Base-by-base conservation (phyloP, 2,797 vertebrate species). In the Onychomys arenicola region DNA sequence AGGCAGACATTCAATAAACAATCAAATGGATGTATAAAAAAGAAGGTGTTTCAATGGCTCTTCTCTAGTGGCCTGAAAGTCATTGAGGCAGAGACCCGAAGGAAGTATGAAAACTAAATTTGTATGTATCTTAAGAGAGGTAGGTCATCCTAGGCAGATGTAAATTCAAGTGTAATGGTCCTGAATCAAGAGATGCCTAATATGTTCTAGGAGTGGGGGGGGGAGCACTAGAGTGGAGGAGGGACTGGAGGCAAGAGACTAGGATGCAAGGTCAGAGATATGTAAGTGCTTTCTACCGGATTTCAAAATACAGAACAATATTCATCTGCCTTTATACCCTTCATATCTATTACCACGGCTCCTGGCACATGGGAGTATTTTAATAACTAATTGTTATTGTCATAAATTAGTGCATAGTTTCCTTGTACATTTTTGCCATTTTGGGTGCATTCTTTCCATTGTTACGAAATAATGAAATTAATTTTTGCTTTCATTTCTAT, bases 401-500 rank as follows among this genome's bases (percentile, higher is more conserved):
- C 89, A 59, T 59, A 93, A 83, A 83, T 82, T 19, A 92, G 43
- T 49, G 21, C 10, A 92, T n/a, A 73, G 61, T 37, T 55, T 89
- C 46, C 19, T 90, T 89, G 76, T 75, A 9, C 8, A 6, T 95
- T 75, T 71, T 25, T 55, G 57, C n/a, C 32, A 65, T 89, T 81
- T 86, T n/a, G 43, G 55, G 2, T 81, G 21, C 3, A 49, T 77
- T 85, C 12, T 27, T 95, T 75, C 59, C 67, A 76, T 67, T 93
- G 37, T 37, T 82, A 86, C 21, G 27, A 89, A 96, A 52, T 69
- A 76, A 75, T 43, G 0, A 85, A 73, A 52, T 65, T 89, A 81
- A 90, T 63, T 61, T 76, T 91, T 90, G 11, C 16, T 90, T 96
- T 75, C 8, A 89, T 96, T 93, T 76, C 52, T 23, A 76, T 57